phyloP scores from a whole-genome alignment of 1,140 invertebrate species.

The Neelides sp. region DNA sequence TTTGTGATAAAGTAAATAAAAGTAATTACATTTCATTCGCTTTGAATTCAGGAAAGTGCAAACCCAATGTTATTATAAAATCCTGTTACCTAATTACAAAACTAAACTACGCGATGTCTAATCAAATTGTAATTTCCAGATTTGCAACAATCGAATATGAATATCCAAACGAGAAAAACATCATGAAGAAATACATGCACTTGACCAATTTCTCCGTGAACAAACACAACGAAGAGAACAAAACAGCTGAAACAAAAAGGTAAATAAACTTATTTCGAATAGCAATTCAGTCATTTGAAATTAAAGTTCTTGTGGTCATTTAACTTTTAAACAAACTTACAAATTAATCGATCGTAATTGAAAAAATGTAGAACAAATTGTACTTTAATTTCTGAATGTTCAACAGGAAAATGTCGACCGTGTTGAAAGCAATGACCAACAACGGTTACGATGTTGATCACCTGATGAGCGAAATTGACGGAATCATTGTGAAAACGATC shows the following conservation, averaged over 20 bases:
- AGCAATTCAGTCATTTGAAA: no score
- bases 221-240: conserved; percentile 65
- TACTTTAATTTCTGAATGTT: no score
- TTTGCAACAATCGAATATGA: conserved; percentile 76
- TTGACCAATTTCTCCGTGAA: conserved; percentile 95
- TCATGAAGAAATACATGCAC: conserved; percentile 86
- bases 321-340: no score
- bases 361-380: no score
- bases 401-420: conserved; percentile 66
- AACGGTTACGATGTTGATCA: conserved; percentile 58
- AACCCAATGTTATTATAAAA: no score
- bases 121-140: conserved; percentile 35
- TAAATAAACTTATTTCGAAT: no score
- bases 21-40: conserved; percentile 76
- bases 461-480: conserved; percentile 70
- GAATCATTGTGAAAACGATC: conserved; percentile 81
- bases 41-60: conserved; percentile 90
- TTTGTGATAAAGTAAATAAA: no score
- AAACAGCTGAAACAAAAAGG: conserved; percentile 71
- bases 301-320: no score
- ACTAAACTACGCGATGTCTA: neutral
- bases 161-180: conserved; percentile 62
- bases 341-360: no score
- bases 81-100: conserved; percentile 34
- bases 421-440: conserved; percentile 56